phyloP scores from a whole-genome alignment of 2,113 vertebrate genomes.

The Chionomys nivalis region DNA sequence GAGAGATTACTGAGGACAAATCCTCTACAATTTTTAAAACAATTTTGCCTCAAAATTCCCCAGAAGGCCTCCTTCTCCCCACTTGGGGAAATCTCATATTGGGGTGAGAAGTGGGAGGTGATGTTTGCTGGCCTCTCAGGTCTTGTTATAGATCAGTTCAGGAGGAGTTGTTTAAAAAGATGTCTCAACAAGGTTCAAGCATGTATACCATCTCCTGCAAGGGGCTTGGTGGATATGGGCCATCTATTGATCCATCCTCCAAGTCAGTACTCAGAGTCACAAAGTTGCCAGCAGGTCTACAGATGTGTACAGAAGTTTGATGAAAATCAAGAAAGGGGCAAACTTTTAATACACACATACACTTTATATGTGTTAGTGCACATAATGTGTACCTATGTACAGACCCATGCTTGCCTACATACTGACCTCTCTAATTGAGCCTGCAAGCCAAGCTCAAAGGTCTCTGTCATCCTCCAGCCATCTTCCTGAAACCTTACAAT shows the following conservation, averaged over 20 bases:
- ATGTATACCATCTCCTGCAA: not conserved
- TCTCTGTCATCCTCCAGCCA: not conserved
- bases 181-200: not conserved
- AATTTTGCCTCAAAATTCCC: constrained; percentile 42
- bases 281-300: not conserved
- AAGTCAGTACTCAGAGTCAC: not conserved
- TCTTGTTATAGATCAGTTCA: not conserved
- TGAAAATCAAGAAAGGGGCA: not conserved
- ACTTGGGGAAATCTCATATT: not conserved
- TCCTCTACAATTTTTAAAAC: not conserved
- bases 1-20: not conserved
- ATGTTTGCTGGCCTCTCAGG: not conserved
- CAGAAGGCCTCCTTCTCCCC: not conserved
- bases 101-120: not conserved
- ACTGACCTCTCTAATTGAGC: not conserved
- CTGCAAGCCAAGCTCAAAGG: not conserved
- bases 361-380: no score
- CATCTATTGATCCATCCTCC: not conserved
- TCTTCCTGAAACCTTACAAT: not conserved
- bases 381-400: not conserved
- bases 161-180: not conserved
- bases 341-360: not conserved
- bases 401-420: not conserved
- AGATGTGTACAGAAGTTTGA: not conserved
- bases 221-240: not conserved